Evolutionary conservation across 1,140 invertebrate genomes (phyloP), one percentile per base, ranked within the genome.

Genomic region (Ostrea denselamellosa): DNA sequence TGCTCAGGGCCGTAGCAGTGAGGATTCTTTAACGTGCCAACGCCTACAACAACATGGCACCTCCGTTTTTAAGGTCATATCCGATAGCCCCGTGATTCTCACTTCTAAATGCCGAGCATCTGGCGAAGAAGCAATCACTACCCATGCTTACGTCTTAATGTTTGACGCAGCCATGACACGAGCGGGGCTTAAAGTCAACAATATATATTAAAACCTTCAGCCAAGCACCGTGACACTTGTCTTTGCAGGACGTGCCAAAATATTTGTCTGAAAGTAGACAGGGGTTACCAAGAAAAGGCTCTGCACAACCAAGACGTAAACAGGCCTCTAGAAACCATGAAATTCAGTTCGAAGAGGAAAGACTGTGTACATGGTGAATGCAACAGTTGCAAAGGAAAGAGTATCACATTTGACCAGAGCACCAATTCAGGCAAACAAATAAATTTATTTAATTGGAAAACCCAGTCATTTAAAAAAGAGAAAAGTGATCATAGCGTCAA

Each of bases 191-290:
- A n/a, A n/a, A n/a, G n/a, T n/a, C n/a, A n/a, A n/a, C n/a, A n/a
- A n/a, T n/a, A 68, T 17, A 85, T 89, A 28, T 4, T 56, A 22
- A 58, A 77, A 22, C 86, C 89, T 51, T 89, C 83, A 68, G 87
- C 54, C 4, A 85, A 83, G 54, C 87, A 91, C 56, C 84, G 89
- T 81, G 84, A 89, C 54, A 85, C 86, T 9, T 89, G 88, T 52
- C 53, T 89, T 10, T 87, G 88, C 52, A 89, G 68, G 87, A 89
- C 65, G 44, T 85, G 82, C 68, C 28, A 89, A 62, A 89, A 89
- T 22, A 8, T 89, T 8, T 12, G 51, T n/a, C 25, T 86, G 4
- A 86, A 84, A 51, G 19, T 54, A 58, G 51, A 87, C 71, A 85
- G 28, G 19, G 62, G 52, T 17, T 19, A 86, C 51, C 22, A 83